Percentiles rank a stretch among this genome's conserved stretches.
These are phyloP conservation scores for Ophraella communa DNA, from an alignment of 2,888 invertebrate genomes.

Conservation along the genomic window DNA sequence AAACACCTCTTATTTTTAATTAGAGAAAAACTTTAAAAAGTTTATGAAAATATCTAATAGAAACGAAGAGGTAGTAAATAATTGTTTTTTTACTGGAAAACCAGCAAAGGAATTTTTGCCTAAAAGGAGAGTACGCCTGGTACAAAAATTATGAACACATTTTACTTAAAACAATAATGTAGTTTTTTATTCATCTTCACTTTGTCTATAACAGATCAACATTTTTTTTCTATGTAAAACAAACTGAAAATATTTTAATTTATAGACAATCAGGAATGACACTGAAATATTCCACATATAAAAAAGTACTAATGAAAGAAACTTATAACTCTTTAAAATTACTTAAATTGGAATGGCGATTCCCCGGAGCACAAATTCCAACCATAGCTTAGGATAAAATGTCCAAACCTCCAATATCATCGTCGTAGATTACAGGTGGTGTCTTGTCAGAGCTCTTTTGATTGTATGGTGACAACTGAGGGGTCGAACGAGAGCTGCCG, in stretches of 20 bases:
- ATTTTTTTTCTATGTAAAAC: not conserved
- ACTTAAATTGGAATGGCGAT: slow-evolving; percentile 2
- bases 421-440: slow-evolving; percentile 7
- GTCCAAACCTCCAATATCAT: slow-evolving; percentile 15
- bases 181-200: not conserved
- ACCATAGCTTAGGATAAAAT: slow-evolving; percentile 16
- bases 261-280: not conserved
- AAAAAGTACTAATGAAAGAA: no score
- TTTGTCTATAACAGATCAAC: not conserved
- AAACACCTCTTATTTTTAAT: no score
- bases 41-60: no score
- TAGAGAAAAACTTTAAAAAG: no score
- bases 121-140: not conserved
- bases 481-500: slow-evolving; percentile 10
- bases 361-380: slow-evolving; percentile 11
- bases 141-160: not conserved
- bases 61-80: no score
- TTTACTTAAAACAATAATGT: not conserved
- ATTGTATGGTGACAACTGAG: slow-evolving; percentile 15
- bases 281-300: no score
- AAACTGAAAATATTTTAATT: not conserved
- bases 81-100: not conserved
- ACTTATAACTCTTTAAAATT: not conserved
- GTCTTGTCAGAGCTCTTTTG: slow-evolving; percentile 11
- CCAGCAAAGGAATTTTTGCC: not conserved